Conservation (phyloP, 2,113 vertebrate species). For the Syngnathus floridae region DNA sequence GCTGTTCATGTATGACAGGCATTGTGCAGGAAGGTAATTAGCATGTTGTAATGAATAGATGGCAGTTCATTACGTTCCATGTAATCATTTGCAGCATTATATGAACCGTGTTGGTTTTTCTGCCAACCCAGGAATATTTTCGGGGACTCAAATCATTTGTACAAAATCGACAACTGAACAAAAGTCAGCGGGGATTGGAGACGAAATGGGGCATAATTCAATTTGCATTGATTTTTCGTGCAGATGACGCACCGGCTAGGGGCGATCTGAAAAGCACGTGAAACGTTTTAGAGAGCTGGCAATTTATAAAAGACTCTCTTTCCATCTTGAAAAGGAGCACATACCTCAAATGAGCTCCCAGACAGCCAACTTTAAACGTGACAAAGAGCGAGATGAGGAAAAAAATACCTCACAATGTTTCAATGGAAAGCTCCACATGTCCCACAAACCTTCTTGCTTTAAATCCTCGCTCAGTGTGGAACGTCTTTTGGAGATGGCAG, state of each 20-base stretch:
- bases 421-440: conserved; percentile 51
- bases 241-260: not conserved
- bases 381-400: conserved; percentile 26
- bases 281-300: not conserved
- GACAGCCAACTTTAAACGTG: conserved; percentile 1
- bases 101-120: not conserved
- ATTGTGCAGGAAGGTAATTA: not conserved
- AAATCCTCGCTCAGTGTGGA: conserved; percentile 50
- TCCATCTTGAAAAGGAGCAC: conserved; percentile 2
- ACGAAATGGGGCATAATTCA: not conserved
- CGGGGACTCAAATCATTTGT: not conserved
- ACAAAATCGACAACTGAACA: not conserved
- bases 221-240: not conserved
- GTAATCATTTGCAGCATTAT: not conserved
- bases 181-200: not conserved
- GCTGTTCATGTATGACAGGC: not conserved
- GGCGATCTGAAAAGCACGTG: not conserved
- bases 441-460: conserved; percentile 52
- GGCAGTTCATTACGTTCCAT: not conserved
- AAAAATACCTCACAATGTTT: conserved; percentile 53
- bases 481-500: conserved; percentile 53
- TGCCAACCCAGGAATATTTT: not conserved
- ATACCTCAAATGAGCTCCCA: conserved; percentile 3
- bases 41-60: not conserved
- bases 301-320: not conserved